Conservation (phyloP, 2,797 vertebrate genomes). For the Zenarchopterus dispar region DNA sequence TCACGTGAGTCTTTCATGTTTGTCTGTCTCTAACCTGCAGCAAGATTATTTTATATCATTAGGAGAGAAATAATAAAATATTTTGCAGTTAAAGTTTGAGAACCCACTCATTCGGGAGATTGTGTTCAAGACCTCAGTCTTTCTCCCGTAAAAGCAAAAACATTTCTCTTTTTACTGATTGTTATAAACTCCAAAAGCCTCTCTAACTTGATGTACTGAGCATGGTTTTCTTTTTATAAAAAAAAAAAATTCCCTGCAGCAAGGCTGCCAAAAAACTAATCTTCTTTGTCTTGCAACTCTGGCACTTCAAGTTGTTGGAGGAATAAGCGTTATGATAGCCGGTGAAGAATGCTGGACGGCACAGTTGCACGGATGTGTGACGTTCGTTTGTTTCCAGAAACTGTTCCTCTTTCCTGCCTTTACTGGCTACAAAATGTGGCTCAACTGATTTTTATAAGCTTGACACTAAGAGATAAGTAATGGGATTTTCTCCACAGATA, state of each 20-base stretch:
- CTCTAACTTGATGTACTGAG: constrained; percentile 2
- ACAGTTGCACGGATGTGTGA: constrained; percentile 29
- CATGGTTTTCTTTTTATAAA: constrained; percentile 2
- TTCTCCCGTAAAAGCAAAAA: not conserved
- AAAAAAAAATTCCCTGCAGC: constrained; percentile 20
- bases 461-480: not conserved
- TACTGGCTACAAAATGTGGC: not conserved
- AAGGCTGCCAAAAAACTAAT: constrained; percentile 2
- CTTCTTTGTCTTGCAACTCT: constrained; percentile 16
- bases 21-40: not conserved
- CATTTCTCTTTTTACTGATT: not conserved
- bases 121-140: not conserved
- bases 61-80: not conserved
- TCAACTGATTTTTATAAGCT: not conserved
- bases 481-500: not conserved
- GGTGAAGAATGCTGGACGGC: constrained; percentile 9
- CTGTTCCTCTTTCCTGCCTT: not conserved
- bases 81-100: not conserved
- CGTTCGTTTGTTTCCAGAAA: not conserved
- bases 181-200: not conserved
- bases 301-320: constrained; percentile 22
- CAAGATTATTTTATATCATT: not conserved
- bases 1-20: not conserved
- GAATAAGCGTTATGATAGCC: constrained; percentile 8
- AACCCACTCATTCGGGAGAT: not conserved